Evolutionary conservation across 2,797 vertebrate genomes (phyloP).

Genomic region (Tokudaia tokunoshimensis): DNA sequence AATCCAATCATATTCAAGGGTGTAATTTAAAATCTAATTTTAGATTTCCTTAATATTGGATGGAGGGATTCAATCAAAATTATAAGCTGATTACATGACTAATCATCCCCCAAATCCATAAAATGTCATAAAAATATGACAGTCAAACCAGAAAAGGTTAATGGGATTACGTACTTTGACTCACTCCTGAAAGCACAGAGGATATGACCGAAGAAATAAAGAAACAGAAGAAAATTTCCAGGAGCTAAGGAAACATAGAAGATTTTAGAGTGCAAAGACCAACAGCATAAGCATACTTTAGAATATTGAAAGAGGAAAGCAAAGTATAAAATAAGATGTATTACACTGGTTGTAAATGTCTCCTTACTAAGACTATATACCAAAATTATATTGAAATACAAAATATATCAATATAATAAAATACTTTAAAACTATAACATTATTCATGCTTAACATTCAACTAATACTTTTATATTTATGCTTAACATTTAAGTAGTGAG

Average conservation of each 20-base stretch:
- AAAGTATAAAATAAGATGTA: not conserved
- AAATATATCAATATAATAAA: slow-evolving; percentile 21
- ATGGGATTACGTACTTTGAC: slow-evolving; percentile 46
- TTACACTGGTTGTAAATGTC: not conserved
- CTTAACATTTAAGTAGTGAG: not conserved
- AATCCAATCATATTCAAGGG: slow-evolving; percentile 65
- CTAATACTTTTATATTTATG: not conserved
- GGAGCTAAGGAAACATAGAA: slow-evolving; percentile 1
- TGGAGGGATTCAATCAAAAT: slow-evolving; percentile 38
- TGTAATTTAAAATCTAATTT: slow-evolving; percentile 73
- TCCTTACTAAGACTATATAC: slow-evolving; percentile 42
- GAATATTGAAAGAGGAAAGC: not conserved
- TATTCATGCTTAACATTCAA: slow-evolving; percentile 10
- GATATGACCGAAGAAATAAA: slow-evolving; percentile 53
- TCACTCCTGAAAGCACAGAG: slow-evolving; percentile 1
- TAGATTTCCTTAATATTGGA: slow-evolving; percentile 72
- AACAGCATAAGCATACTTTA: not conserved
- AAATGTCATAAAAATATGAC: slow-evolving; percentile 37
- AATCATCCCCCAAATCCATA: not conserved
- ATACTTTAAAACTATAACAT: slow-evolving; percentile 52
- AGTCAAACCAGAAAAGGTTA: not conserved
- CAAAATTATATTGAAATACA: slow-evolving; percentile 53
- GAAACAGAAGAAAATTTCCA: slow-evolving; percentile 50
- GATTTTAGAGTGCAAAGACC: not conserved
- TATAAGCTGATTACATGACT: not conserved